Conservation (phyloP, 2,113 vertebrate genomes). For the Candoia aspera region DNA sequence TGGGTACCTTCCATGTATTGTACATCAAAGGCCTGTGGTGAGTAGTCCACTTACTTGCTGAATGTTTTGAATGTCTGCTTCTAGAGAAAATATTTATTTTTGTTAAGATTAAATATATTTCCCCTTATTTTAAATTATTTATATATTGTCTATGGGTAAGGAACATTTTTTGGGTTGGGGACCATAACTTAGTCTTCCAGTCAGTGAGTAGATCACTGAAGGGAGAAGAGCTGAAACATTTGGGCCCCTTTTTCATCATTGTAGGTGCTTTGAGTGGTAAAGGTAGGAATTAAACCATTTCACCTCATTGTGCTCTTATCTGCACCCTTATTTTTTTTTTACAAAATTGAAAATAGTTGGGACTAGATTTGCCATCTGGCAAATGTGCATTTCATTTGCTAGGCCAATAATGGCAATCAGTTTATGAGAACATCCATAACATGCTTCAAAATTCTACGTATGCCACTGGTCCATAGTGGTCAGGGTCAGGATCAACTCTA, state of each 20-base stretch:
- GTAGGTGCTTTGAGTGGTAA: not conserved
- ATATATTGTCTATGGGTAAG: not conserved
- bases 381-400: not conserved
- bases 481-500: not conserved
- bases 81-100: not conserved
- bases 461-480: not conserved
- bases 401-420: not conserved
- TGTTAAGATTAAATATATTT: not conserved
- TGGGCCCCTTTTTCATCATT: not conserved
- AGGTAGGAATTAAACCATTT: not conserved
- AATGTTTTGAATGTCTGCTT: not conserved
- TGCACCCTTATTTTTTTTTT: not conserved
- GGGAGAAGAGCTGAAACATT: not conserved
- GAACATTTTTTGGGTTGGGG: not conserved
- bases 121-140: not conserved
- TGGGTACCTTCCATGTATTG: constrained; percentile 74
- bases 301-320: not conserved
- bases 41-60: constrained; percentile 30
- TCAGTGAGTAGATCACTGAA: not conserved
- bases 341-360: not conserved
- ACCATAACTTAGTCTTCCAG: not conserved
- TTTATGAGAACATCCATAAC: not conserved
- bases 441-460: not conserved
- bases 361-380: not conserved
- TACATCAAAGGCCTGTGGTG: constrained; percentile 62